Evolutionary conservation across 2,888 invertebrate species (phyloP).

Genomic region (Sturmia bella): DNA sequence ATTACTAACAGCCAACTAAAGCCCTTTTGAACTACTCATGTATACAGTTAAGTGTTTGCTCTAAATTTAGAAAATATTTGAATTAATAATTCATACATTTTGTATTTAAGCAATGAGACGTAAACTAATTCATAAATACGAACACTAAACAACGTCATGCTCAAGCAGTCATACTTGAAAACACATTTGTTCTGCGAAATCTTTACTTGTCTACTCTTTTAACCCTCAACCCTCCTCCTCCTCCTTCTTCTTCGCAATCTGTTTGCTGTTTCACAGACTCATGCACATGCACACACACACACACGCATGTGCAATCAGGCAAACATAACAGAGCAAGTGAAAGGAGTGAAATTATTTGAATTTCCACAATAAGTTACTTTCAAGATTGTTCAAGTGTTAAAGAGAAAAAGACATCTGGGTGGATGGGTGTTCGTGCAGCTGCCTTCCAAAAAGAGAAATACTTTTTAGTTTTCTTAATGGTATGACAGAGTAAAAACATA

Average conservation of each 20-base stretch:
- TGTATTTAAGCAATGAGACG: constrained; percentile 28
- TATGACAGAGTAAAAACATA: too few relatives aligned
- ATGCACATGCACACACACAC: not conserved
- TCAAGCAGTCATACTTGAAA: constrained; percentile 28
- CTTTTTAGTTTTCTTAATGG: too few relatives aligned
- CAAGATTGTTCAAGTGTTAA: constrained; percentile 39
- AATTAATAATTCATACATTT: constrained; percentile 34
- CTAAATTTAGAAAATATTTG: constrained; percentile 16
- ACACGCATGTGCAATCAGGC: not conserved
- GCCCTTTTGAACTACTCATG: constrained; percentile 11
- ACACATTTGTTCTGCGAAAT: not conserved
- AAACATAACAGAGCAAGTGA: constrained; percentile 13
- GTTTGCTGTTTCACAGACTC: too few relatives aligned
- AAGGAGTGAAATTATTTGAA: constrained; percentile 34
- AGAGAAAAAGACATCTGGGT: constrained; percentile 29
- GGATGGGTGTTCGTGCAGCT: constrained; percentile 9
- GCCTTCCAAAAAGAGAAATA: not conserved
- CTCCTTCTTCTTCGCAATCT: not conserved
- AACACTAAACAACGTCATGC: constrained; percentile 21
- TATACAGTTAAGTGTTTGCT: constrained; percentile 25
- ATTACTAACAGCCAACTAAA: not conserved
- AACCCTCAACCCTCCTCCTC: too few relatives aligned
- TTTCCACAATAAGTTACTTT: constrained; percentile 15
- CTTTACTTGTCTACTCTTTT: not conserved
- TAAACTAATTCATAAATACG: constrained; percentile 7